These are phyloP conservation scores for Brachionus calyciflorus DNA, from an alignment of 1,140 invertebrate genomes.

Conservation along the genomic window DNA sequence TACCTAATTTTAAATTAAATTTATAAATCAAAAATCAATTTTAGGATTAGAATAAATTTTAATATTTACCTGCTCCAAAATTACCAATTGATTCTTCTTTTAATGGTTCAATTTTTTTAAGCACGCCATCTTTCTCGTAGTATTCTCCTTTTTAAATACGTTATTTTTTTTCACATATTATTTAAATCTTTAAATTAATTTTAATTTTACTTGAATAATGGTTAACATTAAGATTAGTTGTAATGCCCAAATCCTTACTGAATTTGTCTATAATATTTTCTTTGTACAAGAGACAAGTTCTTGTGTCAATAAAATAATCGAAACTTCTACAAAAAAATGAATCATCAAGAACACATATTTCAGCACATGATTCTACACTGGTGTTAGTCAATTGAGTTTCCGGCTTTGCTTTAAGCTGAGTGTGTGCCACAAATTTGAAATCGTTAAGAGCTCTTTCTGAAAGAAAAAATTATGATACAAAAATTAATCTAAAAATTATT, in stretches of 20 bases:
- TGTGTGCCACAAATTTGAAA: neutral
- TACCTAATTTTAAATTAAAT: neutral
- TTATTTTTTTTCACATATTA: neutral
- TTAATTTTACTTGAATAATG: conserved; percentile 33
- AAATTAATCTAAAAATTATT: neutral
- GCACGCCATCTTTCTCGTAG: conserved; percentile 16
- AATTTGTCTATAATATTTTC: conserved; percentile 32
- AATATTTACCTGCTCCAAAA: neutral
- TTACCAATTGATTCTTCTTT: neutral
- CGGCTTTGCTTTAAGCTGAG: neutral
- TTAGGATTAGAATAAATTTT: neutral
- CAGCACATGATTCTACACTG: conserved; percentile 18
- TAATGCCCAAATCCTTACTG: neutral
- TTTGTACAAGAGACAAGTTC: conserved; percentile 18
- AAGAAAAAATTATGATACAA: neutral
- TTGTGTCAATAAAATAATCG: neutral
- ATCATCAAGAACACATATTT: conserved; percentile 30
- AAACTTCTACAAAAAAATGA: conserved; percentile 38
- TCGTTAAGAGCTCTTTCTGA: conserved; percentile 27
- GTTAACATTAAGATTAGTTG: neutral
- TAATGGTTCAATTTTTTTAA: conserved; percentile 24
- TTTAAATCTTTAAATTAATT: neutral
- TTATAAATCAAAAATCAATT: neutral
- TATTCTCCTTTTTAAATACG: neutral
- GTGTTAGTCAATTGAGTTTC: neutral